Percentiles rank a stretch among this genome's conserved stretches.
Conservation (phyloP, 2,797 vertebrate species). For the Pipistrellus nathusii region DNA sequence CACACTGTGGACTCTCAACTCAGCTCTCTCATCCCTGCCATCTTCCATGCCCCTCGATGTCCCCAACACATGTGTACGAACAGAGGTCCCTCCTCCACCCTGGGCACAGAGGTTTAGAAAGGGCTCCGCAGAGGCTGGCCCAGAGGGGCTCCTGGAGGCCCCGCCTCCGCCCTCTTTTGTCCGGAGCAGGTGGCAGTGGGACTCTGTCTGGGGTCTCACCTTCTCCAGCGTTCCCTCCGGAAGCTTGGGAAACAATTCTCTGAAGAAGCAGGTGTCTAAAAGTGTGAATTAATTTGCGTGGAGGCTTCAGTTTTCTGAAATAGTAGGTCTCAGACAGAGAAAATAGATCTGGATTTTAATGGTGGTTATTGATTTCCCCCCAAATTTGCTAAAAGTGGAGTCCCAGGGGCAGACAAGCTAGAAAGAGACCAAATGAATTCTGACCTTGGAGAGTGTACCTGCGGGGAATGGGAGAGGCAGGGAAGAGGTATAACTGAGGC, state of each 20-base stretch:
- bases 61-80: background rate
- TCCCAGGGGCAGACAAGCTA: background rate
- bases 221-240: background rate
- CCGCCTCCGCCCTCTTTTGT: accelerated
- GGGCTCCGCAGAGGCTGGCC: background rate
- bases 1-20: background rate
- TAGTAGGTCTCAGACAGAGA: background rate
- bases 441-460: background rate
- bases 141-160: background rate
- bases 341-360: background rate
- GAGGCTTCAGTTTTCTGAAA: background rate
- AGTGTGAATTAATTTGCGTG: background rate
- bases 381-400: background rate
- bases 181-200: background rate
- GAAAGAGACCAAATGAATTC: background rate
- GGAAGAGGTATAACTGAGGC: background rate
- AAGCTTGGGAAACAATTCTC: background rate
- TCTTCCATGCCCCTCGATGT: background rate
- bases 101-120: background rate
- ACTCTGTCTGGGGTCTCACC: background rate
- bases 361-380: background rate
- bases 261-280: background rate
- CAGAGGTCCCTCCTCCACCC: background rate
- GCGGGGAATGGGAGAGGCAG: too few relatives aligned
- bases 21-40: background rate